phyloP scores from a whole-genome alignment of 2,888 invertebrate species.

The Drosophila mettleri region DNA sequence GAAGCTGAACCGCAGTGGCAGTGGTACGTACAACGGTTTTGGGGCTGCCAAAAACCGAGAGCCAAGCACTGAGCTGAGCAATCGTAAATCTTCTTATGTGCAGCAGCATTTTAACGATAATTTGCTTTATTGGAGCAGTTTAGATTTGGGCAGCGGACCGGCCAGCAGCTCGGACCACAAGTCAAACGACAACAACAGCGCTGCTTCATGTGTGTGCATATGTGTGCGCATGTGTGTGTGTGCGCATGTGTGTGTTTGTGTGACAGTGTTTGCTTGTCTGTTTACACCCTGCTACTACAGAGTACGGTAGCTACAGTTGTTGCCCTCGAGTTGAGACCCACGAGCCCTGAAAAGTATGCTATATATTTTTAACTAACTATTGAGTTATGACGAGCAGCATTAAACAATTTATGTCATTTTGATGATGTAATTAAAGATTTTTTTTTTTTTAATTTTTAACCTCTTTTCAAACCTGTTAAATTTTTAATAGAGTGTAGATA shows the following conservation, averaged over 20 bases:
- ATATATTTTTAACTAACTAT: neutral
- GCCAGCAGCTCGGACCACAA: constrained; percentile 49
- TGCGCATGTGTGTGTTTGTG: constrained; percentile 21
- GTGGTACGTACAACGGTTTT: constrained; percentile 48
- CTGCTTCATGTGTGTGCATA: constrained; percentile 16
- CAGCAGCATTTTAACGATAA: constrained; percentile 80
- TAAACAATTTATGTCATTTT: no score
- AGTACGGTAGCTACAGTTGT: no score
- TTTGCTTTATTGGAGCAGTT: constrained; percentile 81
- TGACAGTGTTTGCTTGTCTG: constrained; percentile 21
- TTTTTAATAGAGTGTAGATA: no score
- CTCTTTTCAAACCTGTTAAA: no score
- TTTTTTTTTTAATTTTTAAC: no score
- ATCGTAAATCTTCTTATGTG: constrained; percentile 82
- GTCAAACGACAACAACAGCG: constrained; percentile 69
- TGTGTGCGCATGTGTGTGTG: constrained; percentile 11
- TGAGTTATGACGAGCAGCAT: no score
- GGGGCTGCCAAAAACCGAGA: constrained; percentile 50
- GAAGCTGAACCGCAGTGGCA: constrained; percentile 48
- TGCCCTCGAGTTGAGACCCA: no score
- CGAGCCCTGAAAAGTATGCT: constrained; percentile 7
- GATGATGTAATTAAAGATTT: no score
- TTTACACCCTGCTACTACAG: neutral
- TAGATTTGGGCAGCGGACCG: constrained; percentile 73
- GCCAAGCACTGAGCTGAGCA: constrained; percentile 69